Percentiles rank a stretch among this genome's conserved stretches.
Conservation (phyloP, 1,140 invertebrate species). For the Heliconius himera region DNA sequence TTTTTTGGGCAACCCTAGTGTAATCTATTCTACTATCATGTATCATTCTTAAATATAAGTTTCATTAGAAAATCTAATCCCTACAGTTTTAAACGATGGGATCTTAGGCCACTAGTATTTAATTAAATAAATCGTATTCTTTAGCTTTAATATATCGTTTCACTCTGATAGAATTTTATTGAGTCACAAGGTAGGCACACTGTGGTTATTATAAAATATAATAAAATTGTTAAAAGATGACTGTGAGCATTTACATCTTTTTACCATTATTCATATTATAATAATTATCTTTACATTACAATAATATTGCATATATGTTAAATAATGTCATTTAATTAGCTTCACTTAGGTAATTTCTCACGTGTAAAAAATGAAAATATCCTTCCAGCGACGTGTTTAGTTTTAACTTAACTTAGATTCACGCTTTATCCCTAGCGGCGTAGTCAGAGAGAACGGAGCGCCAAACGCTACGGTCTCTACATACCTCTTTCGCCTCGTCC, state of each 20-base stretch:
- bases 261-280: neutral
- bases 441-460: no score
- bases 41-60: no score
- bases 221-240: neutral
- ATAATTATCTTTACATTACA: neutral
- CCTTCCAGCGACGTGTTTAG: neutral
- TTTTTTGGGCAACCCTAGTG: no score
- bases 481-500: no score
- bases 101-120: no score
- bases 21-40: no score
- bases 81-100: no score
- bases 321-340: slow-evolving; percentile 27
- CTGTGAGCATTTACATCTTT: neutral
- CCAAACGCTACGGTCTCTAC: no score
- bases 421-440: no score
- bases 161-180: neutral
- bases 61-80: no score
- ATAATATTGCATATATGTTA: slow-evolving; percentile 6
- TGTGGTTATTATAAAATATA: no score
- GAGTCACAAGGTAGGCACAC: neutral
- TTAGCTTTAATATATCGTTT: neutral
- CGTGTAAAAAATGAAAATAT: neutral
- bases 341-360: neutral
- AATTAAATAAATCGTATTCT: neutral
- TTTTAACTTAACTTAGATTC: no score